Conservation (phyloP, 2,888 invertebrate genomes). For the Therioaphis trifolii region DNA sequence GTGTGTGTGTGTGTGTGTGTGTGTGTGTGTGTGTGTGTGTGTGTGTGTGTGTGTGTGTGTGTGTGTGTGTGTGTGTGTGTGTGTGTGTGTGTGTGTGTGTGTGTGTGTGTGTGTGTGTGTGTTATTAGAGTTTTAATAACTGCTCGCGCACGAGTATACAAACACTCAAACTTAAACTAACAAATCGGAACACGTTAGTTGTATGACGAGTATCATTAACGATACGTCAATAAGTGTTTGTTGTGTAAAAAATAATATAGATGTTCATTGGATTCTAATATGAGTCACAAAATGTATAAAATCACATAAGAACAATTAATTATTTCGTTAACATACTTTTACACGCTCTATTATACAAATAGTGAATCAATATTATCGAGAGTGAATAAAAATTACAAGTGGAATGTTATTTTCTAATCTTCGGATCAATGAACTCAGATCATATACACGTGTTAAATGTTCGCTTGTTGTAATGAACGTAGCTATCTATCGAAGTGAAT, state of each 20-base stretch:
- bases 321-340: no score
- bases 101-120: background rate
- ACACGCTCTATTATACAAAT: no score
- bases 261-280: background rate
- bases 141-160: background rate
- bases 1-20: background rate
- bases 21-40: conserved; percentile 1
- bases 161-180: conserved; percentile 17
- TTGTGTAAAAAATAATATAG: background rate
- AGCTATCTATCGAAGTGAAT: no score
- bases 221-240: background rate
- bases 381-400: no score
- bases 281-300: no score
- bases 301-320: no score
- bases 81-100: background rate
- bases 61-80: background rate
- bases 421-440: no score
- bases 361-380: no score
- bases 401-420: no score
- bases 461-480: no score
- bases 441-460: no score
- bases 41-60: background rate
- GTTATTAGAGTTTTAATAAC: background rate
- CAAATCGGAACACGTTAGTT: background rate
- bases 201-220: background rate